phyloP scores from a whole-genome alignment of 1,140 invertebrate species.

The Aphaenogaster ashmeadi region DNA sequence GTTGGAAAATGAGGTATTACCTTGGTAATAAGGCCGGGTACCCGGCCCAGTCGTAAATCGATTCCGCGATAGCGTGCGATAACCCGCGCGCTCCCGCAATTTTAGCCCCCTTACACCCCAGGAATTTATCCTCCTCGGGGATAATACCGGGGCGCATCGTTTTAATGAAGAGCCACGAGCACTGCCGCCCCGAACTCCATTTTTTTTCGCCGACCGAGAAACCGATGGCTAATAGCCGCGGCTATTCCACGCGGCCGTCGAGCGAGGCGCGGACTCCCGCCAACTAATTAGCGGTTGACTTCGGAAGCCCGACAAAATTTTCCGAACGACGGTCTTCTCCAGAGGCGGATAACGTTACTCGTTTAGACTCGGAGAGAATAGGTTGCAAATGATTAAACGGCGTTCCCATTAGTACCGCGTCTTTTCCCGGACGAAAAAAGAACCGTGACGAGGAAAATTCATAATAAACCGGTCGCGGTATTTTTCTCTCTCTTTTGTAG shows the following conservation, averaged over 20 bases:
- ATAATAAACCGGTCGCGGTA: slow-evolving; percentile 35
- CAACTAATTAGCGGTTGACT: slow-evolving; percentile 26
- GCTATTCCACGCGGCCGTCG: background rate
- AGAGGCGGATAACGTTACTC: background rate
- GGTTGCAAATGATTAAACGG: slow-evolving; percentile 1
- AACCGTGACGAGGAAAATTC: slow-evolving; percentile 17
- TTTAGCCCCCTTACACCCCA: slow-evolving; percentile 19
- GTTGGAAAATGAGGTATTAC: slow-evolving; percentile 53
- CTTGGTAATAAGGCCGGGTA: slow-evolving; percentile 40
- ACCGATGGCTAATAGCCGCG: slow-evolving; percentile 42
- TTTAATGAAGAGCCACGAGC: slow-evolving; percentile 61
- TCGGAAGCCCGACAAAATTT: slow-evolving; percentile 30
- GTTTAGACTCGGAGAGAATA: background rate
- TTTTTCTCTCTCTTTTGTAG: slow-evolving; percentile 24
- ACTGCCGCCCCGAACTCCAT: slow-evolving; percentile 25
- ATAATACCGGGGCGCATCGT: slow-evolving; percentile 44
- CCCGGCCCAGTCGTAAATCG: slow-evolving; percentile 50
- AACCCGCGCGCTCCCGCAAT: slow-evolving; percentile 41
- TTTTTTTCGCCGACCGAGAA: slow-evolving; percentile 36
- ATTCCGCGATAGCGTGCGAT: slow-evolving; percentile 48
- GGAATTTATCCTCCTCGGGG: slow-evolving; percentile 47
- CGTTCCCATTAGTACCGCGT: background rate
- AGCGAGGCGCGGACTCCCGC: background rate
- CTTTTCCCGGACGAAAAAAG: background rate
- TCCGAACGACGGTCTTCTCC: background rate